Evolutionary conservation across 2,797 vertebrate genomes (phyloP), one percentile per base, ranked within the genome.

Genomic region (Hippopotamyrus pictus): DNA sequence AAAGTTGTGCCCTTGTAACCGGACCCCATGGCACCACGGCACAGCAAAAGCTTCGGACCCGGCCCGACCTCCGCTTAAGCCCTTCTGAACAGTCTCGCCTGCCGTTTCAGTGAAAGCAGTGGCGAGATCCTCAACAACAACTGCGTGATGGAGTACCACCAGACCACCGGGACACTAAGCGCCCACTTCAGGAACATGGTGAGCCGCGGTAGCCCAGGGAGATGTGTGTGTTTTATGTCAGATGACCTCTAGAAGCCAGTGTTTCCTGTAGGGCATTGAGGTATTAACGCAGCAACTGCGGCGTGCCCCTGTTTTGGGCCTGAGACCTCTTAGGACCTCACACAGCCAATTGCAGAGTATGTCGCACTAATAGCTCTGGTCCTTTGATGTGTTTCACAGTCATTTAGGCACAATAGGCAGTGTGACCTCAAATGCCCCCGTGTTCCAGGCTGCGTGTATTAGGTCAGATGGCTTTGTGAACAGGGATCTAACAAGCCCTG

Each of bases 51-150:
- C 65, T 14, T 33, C 9, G 65, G 29, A 73, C 29, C 29, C 0
- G 12, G 5, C 29, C 29, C 1, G 29, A 73, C 65, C 25, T 37
- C 65, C 12, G 12, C 25, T 14, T 12, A 19, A 41, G 41, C 73
- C 3, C 22, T 3, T 69, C 87, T 82, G 17, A 62, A n/a, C 33
- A 3, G 29, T 44, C 87, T n/a, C 76, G n/a, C 0, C 54, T 69
- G 37, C 9, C 37, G 0, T 65, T 91, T 65, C 95, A 99, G 98
- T 59, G 98, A 99, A 91, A 98, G 96, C 94, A 99, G 98, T 0
- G 98, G 98, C 3, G 98, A 99, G 93, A 99, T 99, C 93, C 93
- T 99, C 84, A 99, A 99, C 93, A 99, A 98, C 92, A 98, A 97
- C 94, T 98, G 98, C 0, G 98, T 98, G 29, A 98, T 99, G 98